Percentiles rank a stretch among this genome's conserved stretches.
Conservation (phyloP, 2,888 invertebrate genomes). For the Hemaris fuciformis region DNA sequence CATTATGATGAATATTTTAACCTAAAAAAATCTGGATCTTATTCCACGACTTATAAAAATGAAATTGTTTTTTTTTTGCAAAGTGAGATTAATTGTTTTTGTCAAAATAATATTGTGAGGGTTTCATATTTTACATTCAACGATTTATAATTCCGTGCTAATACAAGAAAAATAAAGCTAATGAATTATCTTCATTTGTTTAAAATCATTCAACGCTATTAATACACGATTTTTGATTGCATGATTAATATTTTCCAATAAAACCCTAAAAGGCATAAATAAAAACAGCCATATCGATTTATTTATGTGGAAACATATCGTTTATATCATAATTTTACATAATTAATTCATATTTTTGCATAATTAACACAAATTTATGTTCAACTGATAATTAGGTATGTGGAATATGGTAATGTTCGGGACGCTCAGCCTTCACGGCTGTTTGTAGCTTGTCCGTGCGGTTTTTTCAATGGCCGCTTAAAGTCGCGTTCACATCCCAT, state of each 20-base stretch:
- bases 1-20: too few species aligned
- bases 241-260: constrained; percentile 1
- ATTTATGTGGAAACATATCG: constrained; percentile 12
- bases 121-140: too few species aligned
- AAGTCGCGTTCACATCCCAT: constrained; percentile 32
- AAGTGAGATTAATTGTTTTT: too few species aligned
- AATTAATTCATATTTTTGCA: constrained; percentile 28
- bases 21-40: too few species aligned
- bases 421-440: constrained; percentile 8
- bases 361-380: constrained; percentile 36
- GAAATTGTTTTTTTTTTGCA: too few species aligned
- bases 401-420: constrained; percentile 26
- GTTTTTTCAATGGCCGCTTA: constrained; percentile 38
- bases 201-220: neutral
- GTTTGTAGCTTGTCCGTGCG: constrained; percentile 13
- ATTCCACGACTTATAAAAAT: too few species aligned
- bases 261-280: neutral
- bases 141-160: neutral
- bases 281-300: neutral
- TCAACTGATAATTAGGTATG: constrained; percentile 28
- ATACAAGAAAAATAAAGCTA: neutral
- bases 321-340: constrained; percentile 19
- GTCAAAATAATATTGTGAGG: too few species aligned
- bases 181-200: neutral
- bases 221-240: neutral